phyloP scores from a whole-genome alignment of 2,888 invertebrate species.

The Caenorhabditis sp. region DNA sequence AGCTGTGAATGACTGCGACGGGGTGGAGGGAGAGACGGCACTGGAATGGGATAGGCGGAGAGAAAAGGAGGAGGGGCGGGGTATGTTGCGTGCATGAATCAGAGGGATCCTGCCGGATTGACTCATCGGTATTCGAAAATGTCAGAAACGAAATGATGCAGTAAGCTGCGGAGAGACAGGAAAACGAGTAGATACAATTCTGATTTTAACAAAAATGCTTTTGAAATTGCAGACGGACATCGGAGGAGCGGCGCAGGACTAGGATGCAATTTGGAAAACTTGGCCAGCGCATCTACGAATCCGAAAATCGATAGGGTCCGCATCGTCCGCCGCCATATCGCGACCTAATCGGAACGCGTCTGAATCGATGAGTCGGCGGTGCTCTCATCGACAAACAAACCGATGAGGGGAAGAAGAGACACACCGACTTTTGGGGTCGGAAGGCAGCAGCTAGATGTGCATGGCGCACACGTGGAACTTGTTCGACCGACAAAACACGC shows the following conservation, averaged over 20 bases:
- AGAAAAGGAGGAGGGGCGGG: background rate
- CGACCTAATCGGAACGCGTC: background rate
- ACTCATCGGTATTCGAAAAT: background rate
- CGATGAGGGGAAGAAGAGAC: background rate
- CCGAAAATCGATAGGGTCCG: no score
- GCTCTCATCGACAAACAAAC: slow-evolving; percentile 6
- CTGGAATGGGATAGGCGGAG: slow-evolving; percentile 7
- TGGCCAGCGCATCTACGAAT: no score
- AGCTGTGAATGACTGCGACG: background rate
- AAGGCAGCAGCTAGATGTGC: no score
- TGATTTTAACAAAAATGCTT: no score
- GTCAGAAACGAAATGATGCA: background rate
- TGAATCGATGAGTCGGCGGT: background rate
- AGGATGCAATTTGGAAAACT: no score
- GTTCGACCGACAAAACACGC: no score
- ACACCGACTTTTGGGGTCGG: no score
- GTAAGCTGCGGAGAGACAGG: background rate
- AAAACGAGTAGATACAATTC: background rate
- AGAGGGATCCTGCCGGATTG: background rate
- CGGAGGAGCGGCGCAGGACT: no score
- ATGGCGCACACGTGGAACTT: no score
- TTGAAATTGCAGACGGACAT: no score
- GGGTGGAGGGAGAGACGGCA: background rate
- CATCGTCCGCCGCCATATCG: no score
- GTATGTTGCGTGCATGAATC: background rate